Percentiles rank a stretch among this genome's conserved stretches.
Evolutionary conservation across 2,888 invertebrate genomes (phyloP).

Genomic region (Vannuccia rotundouncinata): DNA sequence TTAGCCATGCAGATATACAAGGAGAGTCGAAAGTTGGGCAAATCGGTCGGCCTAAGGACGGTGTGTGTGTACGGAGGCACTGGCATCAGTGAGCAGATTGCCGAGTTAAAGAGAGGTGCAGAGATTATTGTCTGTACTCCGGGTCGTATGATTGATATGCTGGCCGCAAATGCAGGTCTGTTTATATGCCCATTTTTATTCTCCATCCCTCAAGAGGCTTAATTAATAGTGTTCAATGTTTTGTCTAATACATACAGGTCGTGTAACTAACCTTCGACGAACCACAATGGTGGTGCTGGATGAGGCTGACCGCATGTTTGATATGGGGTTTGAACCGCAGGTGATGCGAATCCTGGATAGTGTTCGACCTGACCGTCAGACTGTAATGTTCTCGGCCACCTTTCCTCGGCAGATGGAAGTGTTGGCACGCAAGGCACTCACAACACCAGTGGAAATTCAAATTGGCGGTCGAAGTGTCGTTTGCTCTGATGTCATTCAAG

Average conservation of each 20-base stretch:
- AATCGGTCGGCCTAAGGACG: constrained; percentile 70
- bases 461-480: constrained; percentile 90
- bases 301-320: constrained; percentile 99
- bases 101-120: constrained; percentile 87
- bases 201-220: too few relatives aligned
- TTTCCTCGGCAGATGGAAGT: constrained; percentile 99
- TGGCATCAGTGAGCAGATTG: constrained; percentile 89
- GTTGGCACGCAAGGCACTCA: constrained; percentile 80
- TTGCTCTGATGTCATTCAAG: constrained; percentile 92
- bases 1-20: constrained; percentile 96
- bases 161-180: constrained; percentile 86
- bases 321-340: constrained; percentile 98
- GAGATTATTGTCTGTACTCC: constrained; percentile 98
- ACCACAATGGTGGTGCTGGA: constrained; percentile 95
- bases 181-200: too few relatives aligned
- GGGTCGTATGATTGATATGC: constrained; percentile 98
- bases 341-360: constrained; percentile 96
- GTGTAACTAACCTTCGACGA: constrained; percentile 90
- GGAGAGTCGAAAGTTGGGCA: constrained; percentile 88
- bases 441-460: constrained; percentile 83
- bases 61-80: constrained; percentile 98
- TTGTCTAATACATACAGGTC: too few relatives aligned
- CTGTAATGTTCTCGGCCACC: constrained; percentile 97
- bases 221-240: too few relatives aligned
- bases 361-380: constrained; percentile 89